Evolutionary conservation across 2,888 invertebrate species (phyloP), one percentile per base, ranked within the genome.

Genomic region (Tenodera sinensis): DNA sequence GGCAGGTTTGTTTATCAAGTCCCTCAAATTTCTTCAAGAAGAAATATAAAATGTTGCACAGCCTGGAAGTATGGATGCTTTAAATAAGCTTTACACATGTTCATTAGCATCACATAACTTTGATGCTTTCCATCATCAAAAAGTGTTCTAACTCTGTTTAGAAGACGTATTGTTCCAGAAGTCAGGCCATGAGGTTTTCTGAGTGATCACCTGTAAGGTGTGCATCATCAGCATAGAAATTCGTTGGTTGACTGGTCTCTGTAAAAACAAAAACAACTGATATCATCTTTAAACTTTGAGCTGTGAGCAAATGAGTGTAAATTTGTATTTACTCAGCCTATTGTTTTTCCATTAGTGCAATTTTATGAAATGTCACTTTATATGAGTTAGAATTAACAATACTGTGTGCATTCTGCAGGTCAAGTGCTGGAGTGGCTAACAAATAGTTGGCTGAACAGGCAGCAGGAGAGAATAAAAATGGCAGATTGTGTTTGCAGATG

Each of bases 141-240:
- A 71, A 71, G 6, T 4, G 25, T 20, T 71, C 54, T 25, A 71
- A 71, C 20, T 71, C 54, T 25, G 25, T 20, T 71, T 71, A 71
- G 54, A 71, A 71, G 15, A 71, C 54, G 25, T 71, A 71, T 1
- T 71, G 54, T 71, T 71, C 54, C 54, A 71, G 54, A 71, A 71
- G 54, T 71, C 54, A 88, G 28, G 83, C 81, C 27, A 88, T 82
- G 27, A 88, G 28, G 28, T 88, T 88, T 88, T 88, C 82, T 34
- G 82, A 34, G 27, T 88, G 88, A 30, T 88, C 88, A 42, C 82
- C 20, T n/a, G 88, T 82, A 4, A 88, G 28, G 34, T 85, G 47
- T 27, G 88, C 34, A 71, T 88, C 71, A 88, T 88, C 88, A 88
- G 88, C 88, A 30, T 88, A 88, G 7, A 83, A 71, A 71, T 88